phyloP scores from a whole-genome alignment of 2,888 invertebrate species.

The Bombyx huttoni region DNA sequence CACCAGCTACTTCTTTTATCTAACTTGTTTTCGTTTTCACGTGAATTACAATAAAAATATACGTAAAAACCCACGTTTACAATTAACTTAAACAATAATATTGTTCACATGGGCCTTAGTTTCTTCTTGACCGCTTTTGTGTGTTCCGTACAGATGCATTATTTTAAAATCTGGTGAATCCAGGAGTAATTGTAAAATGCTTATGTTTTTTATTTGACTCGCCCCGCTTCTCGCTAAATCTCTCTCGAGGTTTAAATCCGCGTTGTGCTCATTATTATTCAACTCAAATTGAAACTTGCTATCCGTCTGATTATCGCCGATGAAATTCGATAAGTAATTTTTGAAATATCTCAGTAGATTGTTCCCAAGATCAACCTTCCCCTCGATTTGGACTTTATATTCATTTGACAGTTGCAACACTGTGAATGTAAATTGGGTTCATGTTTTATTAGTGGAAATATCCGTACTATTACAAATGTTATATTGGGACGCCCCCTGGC shows the following conservation, averaged over 20 bases:
- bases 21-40: too few species aligned
- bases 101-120: conserved; percentile 10
- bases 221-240: background rate
- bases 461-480: too few species aligned
- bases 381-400: conserved; percentile 11
- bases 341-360: conserved; percentile 1
- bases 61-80: background rate
- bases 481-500: too few species aligned
- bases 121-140: conserved; percentile 2
- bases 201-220: background rate
- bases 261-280: background rate
- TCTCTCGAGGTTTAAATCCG: background rate
- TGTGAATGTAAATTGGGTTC: background rate
- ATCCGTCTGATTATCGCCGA: background rate
- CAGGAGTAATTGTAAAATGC: background rate
- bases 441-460: too few species aligned
- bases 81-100: conserved; percentile 8
- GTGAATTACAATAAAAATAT: too few species aligned
- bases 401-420: conserved; percentile 4
- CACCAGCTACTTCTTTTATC: too few species aligned
- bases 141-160: conserved; percentile 17
- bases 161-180: background rate
- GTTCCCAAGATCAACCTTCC: conserved; percentile 10
- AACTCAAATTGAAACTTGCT: background rate
- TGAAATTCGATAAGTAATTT: background rate